Conservation (phyloP, 23 tunicate species). For the Botrylloides violaceus region DNA sequence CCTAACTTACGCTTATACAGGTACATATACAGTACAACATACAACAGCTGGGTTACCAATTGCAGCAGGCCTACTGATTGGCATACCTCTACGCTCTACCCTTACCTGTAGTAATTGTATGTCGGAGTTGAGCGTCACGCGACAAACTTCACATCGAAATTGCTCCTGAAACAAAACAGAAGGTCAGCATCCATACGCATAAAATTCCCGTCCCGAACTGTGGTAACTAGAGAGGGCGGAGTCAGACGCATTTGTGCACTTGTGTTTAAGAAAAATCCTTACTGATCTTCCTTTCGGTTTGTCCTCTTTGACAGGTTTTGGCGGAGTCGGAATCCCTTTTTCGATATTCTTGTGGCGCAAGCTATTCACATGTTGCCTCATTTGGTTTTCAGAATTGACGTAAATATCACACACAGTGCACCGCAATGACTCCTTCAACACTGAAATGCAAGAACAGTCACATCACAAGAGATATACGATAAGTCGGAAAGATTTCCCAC, state of each 20-base stretch:
- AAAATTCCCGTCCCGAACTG: too few species aligned
- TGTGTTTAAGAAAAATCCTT: too few species aligned
- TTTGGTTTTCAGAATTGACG: slow-evolving; percentile 92
- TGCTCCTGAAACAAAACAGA: slow-evolving; percentile 38
- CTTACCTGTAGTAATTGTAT: slow-evolving; percentile 72
- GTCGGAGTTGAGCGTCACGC: slow-evolving; percentile 81
- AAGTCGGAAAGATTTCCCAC: too few species aligned
- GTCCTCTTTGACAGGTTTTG: slow-evolving; percentile 63
- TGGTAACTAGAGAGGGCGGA: too few species aligned
- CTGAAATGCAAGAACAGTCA: slow-evolving; percentile 54
- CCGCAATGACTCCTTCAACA: slow-evolving; percentile 73
- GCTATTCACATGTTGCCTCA: slow-evolving; percentile 86
- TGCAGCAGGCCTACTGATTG: too few species aligned
- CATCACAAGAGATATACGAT: too few species aligned
- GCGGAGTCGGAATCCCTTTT: slow-evolving; percentile 83
- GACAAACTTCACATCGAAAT: slow-evolving; percentile 76
- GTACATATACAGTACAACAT: too few species aligned
- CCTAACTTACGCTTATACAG: too few species aligned
- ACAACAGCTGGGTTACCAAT: too few species aligned
- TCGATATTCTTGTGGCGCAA: slow-evolving; percentile 80
- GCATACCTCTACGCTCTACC: too few species aligned
- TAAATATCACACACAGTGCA: slow-evolving; percentile 85
- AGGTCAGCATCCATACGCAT: neutral
- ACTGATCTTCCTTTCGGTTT: slow-evolving; percentile 65
- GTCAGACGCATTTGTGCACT: too few species aligned